Evolutionary conservation across 2,113 vertebrate genomes (phyloP).

Genomic region (Dissostichus mawsoni): DNA sequence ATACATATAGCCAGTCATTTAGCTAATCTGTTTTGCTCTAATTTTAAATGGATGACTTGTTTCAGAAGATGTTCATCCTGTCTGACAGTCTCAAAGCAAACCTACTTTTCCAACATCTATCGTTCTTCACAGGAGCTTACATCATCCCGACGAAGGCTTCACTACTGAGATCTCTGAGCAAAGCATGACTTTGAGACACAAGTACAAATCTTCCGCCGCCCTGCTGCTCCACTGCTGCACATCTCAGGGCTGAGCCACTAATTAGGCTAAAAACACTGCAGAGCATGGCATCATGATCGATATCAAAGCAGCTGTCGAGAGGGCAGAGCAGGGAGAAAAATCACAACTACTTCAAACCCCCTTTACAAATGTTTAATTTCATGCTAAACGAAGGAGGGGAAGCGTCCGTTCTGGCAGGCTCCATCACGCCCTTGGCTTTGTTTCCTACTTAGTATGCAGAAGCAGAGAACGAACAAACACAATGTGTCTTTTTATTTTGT

Average conservation of each 20-base stretch:
- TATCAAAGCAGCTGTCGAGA: constrained; percentile 82
- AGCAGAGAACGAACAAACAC: constrained; percentile 59
- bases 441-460: constrained; percentile 74
- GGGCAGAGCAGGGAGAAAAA: constrained; percentile 50
- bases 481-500: constrained; percentile 71
- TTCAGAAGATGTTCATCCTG: constrained; percentile 16
- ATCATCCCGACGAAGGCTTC: constrained; percentile 27
- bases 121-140: constrained; percentile 32
- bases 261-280: constrained; percentile 80
- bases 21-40: constrained; percentile 14
- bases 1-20: constrained; percentile 2
- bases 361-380: constrained; percentile 63
- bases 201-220: constrained; percentile 60
- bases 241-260: constrained; percentile 74
- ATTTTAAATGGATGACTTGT: constrained; percentile 16
- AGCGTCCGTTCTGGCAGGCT: constrained; percentile 62
- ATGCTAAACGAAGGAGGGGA: constrained; percentile 66
- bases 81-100: constrained; percentile 38
- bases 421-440: constrained; percentile 72
- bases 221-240: constrained; percentile 67
- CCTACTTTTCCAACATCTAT: constrained; percentile 15
- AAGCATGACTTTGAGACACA: constrained; percentile 65
- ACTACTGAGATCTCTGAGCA: constrained; percentile 53
- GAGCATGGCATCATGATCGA: constrained; percentile 75
- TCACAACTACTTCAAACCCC: constrained; percentile 73